phyloP scores from a whole-genome alignment of 2,113 vertebrate species.

The Chitala chitala region DNA sequence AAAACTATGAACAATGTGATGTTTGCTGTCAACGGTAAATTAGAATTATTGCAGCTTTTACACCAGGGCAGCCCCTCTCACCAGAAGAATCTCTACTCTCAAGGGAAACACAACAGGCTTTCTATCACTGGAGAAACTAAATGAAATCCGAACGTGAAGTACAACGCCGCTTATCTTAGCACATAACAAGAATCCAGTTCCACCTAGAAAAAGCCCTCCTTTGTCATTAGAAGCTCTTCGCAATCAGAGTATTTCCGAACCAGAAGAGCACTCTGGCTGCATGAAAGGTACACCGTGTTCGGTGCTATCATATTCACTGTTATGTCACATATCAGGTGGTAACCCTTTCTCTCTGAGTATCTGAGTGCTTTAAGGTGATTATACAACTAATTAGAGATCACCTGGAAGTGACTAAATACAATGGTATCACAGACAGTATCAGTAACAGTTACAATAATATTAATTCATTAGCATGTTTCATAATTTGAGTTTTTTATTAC shows the following conservation, averaged over 20 bases:
- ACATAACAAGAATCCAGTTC: conserved; percentile 6
- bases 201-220: conserved; percentile 1
- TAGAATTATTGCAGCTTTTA: conserved; percentile 7
- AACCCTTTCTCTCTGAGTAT: neutral
- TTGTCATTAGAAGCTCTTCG: neutral
- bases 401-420: too few species aligned
- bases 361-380: neutral
- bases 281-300: neutral
- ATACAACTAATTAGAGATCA: too few species aligned
- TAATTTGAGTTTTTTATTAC: too few species aligned
- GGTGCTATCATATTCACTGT: neutral
- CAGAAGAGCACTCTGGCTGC: neutral
- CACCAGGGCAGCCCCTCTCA: conserved; percentile 13
- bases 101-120: conserved; percentile 18
- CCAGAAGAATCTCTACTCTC: conserved; percentile 21
- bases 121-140: neutral
- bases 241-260: neutral
- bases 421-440: too few species aligned
- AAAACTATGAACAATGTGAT: conserved; percentile 17
- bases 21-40: conserved; percentile 13
- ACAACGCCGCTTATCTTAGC: conserved; percentile 8
- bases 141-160: conserved; percentile 11
- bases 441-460: too few species aligned
- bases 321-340: too few species aligned
- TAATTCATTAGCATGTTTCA: too few species aligned